Conservation (phyloP, 2,797 vertebrate species). For the Paratrypauchen microcephalus region DNA sequence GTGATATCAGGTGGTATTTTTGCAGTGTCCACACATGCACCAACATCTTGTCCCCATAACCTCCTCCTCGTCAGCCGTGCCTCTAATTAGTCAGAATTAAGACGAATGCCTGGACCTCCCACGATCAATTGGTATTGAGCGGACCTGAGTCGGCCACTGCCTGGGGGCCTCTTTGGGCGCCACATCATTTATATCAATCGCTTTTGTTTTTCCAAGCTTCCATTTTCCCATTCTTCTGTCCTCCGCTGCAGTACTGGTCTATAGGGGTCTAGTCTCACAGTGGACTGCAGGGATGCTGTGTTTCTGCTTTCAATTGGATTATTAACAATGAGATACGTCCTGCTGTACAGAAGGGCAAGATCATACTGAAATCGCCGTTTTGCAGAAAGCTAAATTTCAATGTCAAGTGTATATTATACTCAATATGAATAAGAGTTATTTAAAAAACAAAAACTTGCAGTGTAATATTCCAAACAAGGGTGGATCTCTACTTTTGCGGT, state of each 20-base stretch:
- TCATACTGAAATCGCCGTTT: neutral
- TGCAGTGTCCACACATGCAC: slow-evolving; percentile 25
- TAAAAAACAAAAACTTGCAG: neutral
- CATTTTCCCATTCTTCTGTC: slow-evolving; percentile 45
- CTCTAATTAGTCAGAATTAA: slow-evolving; percentile 85
- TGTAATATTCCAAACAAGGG: neutral
- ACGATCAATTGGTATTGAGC: slow-evolving; percentile 81
- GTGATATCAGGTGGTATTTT: neutral
- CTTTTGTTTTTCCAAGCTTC: slow-evolving; percentile 71
- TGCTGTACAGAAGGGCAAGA: neutral
- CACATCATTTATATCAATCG: slow-evolving; percentile 82
- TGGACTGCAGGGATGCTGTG: slow-evolving; percentile 26
- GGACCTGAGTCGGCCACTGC: slow-evolving; percentile 69
- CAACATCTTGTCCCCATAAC: slow-evolving; percentile 58
- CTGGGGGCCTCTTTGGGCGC: slow-evolving; percentile 63
- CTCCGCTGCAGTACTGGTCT: slow-evolving; percentile 38
- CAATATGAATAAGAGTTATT: neutral
- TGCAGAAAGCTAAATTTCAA: neutral
- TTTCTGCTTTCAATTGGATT: slow-evolving; percentile 23
- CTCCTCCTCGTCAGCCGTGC: slow-evolving; percentile 64
- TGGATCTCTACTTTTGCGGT: too few species aligned
- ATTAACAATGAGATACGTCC: slow-evolving; percentile 26
- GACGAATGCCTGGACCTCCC: slow-evolving; percentile 80
- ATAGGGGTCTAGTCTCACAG: slow-evolving; percentile 32
- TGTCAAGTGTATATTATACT: neutral